phyloP scores from a whole-genome alignment of 2,888 invertebrate species.

The Sympetrum striolatum region DNA sequence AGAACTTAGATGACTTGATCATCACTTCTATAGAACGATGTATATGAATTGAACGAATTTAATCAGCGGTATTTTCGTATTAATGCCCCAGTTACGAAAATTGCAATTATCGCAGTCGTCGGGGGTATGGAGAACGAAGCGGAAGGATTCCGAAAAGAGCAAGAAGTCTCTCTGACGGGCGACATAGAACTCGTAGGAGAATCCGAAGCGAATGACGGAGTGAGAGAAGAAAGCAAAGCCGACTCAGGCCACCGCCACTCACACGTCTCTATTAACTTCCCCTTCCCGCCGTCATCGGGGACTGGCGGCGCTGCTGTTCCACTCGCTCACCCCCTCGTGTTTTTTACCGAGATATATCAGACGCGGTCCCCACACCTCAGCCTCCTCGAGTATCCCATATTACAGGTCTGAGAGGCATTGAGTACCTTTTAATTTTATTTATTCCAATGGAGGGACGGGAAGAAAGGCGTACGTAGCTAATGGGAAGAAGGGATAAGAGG shows the following conservation, averaged over 20 bases:
- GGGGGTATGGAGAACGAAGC: no score
- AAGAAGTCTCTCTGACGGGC: no score
- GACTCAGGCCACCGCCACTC: not conserved
- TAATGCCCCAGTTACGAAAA: no score
- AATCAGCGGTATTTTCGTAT: no score
- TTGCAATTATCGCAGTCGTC: no score
- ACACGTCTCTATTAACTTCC: constrained; percentile 36
- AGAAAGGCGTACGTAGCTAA: not conserved
- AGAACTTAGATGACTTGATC: no score
- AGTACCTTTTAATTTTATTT: constrained; percentile 44
- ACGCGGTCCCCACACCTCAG: not conserved
- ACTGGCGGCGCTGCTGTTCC: constrained; percentile 37
- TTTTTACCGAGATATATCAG: not conserved
- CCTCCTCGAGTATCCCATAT: constrained; percentile 1
- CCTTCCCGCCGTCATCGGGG: constrained; percentile 24
- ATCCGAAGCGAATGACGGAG: not conserved
- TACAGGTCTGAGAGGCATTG: constrained; percentile 39
- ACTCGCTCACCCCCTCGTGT: not conserved
- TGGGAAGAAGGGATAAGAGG: constrained; percentile 1
- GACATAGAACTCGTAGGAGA: not conserved
- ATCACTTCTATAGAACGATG: no score
- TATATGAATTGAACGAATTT: no score
- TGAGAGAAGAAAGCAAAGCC: not conserved
- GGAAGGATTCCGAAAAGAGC: no score
- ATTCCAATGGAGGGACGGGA: not conserved